These are phyloP conservation scores for Ischnura elegans DNA, from an alignment of 2,888 invertebrate genomes.

Conservation along the genomic window DNA sequence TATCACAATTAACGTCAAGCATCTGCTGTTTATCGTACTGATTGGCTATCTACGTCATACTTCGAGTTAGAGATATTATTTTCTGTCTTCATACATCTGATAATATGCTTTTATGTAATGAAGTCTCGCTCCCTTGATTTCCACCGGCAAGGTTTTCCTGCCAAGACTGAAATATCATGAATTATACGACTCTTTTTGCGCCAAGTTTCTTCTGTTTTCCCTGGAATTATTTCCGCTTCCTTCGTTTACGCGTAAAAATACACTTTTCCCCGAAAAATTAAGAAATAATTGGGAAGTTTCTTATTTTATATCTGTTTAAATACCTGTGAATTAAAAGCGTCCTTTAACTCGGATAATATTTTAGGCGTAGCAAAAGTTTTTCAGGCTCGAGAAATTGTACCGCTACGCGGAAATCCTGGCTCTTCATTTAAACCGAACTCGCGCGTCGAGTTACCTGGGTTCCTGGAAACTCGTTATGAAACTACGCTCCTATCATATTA, in stretches of 20 bases:
- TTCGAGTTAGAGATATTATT: too few relatives aligned
- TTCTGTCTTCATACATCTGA: too few relatives aligned
- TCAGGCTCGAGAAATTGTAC: neutral
- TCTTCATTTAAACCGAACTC: neutral
- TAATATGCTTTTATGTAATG: too few relatives aligned
- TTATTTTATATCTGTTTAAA: neutral
- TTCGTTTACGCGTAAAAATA: neutral
- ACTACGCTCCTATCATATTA: neutral
- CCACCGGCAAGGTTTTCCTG: too few relatives aligned
- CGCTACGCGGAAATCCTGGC: neutral
- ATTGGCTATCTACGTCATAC: too few relatives aligned
- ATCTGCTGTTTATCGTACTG: too few relatives aligned
- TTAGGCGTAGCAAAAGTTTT: neutral
- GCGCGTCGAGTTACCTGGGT: neutral
- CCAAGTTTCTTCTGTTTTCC: too few relatives aligned
- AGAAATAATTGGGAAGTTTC: neutral
- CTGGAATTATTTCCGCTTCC: neutral
- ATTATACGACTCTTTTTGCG: too few relatives aligned
- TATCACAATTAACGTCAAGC: too few relatives aligned
- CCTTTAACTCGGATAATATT: neutral
- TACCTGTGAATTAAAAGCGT: neutral
- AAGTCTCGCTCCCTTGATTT: too few relatives aligned
- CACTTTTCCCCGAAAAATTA: neutral
- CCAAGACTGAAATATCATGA: too few relatives aligned
- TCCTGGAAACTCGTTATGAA: constrained; percentile 11